phyloP scores from a whole-genome alignment of 2,888 invertebrate species.

The Cerastis rubricosa region DNA sequence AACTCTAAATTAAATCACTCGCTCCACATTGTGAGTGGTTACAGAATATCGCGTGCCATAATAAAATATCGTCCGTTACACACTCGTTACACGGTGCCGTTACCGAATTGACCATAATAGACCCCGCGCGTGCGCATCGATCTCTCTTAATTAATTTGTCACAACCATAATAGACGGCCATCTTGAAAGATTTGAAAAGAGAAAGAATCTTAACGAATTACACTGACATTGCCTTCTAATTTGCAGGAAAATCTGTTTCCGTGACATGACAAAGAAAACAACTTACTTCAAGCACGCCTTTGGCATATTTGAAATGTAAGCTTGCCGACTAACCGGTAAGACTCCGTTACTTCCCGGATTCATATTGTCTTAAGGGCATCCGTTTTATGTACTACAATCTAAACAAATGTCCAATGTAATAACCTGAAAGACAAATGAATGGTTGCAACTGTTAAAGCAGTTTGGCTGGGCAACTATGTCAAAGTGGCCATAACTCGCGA shows the following conservation, averaged over 20 bases:
- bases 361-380: slow-evolving; percentile 65
- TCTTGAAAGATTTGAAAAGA: slow-evolving; percentile 44
- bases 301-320: slow-evolving; percentile 51
- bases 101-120: slow-evolving; percentile 82
- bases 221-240: slow-evolving; percentile 3
- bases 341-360: slow-evolving; percentile 67
- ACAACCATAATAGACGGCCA: slow-evolving; percentile 55
- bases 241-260: slow-evolving; percentile 23
- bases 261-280: slow-evolving; percentile 21
- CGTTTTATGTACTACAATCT: slow-evolving; percentile 47
- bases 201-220: slow-evolving; percentile 25
- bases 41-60: slow-evolving; percentile 76
- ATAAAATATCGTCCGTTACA: slow-evolving; percentile 79
- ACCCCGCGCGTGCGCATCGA: slow-evolving; percentile 76
- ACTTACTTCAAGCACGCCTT: slow-evolving; percentile 35
- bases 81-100: slow-evolving; percentile 79
- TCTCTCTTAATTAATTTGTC: slow-evolving; percentile 77
- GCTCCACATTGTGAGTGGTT: slow-evolving; percentile 62
- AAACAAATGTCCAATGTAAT: slow-evolving; percentile 34
- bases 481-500: slow-evolving; percentile 61
- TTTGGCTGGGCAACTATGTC: slow-evolving; percentile 51
- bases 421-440: slow-evolving; percentile 36
- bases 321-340: slow-evolving; percentile 50
- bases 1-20: slow-evolving; percentile 54
- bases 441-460: slow-evolving; percentile 49